phyloP scores from a whole-genome alignment of 2,113 vertebrate species.

The Myiagra hebetior region DNA sequence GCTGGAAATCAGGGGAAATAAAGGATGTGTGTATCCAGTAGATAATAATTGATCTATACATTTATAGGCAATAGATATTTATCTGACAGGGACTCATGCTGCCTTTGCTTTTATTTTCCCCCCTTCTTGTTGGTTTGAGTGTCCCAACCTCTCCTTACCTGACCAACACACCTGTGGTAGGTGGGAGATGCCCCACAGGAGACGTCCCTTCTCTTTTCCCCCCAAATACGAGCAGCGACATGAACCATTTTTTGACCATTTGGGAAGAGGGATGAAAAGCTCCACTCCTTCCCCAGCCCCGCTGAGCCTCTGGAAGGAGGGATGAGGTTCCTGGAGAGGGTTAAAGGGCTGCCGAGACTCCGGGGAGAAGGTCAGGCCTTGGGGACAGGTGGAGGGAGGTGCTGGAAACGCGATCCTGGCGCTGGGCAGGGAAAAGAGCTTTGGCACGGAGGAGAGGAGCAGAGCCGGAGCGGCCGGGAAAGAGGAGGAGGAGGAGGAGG shows the following conservation, averaged over 20 bases:
- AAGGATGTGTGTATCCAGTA: fast-evolving
- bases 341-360: not conserved
- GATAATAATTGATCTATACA: too few species aligned
- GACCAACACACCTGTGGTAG: not conserved
- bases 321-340: not conserved
- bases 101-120: fast-evolving
- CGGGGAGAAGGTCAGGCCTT: not conserved
- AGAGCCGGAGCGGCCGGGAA: not conserved
- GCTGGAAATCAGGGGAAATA: not conserved
- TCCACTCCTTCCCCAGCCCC: fast-evolving
- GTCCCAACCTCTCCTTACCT: not conserved
- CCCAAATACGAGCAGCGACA: not conserved
- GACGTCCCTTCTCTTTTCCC: too few species aligned
- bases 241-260: fast-evolving
- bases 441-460: not conserved
- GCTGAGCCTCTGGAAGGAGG: not conserved
- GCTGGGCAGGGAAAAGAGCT: not conserved
- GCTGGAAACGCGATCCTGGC: not conserved
- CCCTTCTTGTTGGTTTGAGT: not conserved
- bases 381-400: slow-evolving; percentile 26
- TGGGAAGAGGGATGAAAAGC: not conserved
- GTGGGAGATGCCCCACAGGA: not conserved
- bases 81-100: too few species aligned
- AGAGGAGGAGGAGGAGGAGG: not conserved
- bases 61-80: not conserved